phyloP scores from a whole-genome alignment of 1,140 invertebrate genomes.

The Galleria mellonella region DNA sequence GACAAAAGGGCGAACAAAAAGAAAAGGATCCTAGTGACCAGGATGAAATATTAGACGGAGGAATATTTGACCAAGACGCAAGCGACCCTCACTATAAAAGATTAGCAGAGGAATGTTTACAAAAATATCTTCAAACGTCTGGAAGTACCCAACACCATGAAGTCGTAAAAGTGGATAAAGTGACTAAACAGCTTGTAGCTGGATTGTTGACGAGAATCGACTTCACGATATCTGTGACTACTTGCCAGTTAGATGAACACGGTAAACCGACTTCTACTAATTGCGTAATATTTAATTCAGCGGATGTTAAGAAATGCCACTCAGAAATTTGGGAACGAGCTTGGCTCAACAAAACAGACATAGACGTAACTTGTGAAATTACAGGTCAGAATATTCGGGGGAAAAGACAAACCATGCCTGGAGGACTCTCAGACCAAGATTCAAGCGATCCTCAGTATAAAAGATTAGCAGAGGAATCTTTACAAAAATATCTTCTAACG shows the following conservation, averaged over 20 bases:
- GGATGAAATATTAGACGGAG: constrained; percentile 9
- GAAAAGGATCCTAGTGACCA: constrained; percentile 17
- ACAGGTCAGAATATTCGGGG: constrained; percentile 4
- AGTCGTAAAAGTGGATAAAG: constrained; percentile 13
- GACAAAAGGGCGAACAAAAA: constrained; percentile 1
- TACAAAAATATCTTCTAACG: constrained; percentile 22
- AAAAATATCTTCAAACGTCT: constrained; percentile 10
- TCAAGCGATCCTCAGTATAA: constrained; percentile 18
- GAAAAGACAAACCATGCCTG: constrained; percentile 8
- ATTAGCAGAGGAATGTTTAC: constrained; percentile 17
- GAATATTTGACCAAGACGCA: constrained; percentile 8
- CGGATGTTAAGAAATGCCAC: constrained; percentile 18
- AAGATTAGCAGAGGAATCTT: constrained; percentile 25
- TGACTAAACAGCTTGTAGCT: constrained; percentile 15
- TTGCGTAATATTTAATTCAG: no score
- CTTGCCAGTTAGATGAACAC: no score
- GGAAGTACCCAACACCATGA: constrained; percentile 1
- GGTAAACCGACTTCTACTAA: no score
- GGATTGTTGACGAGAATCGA: constrained; percentile 20
- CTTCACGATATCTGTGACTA: constrained; percentile 32
- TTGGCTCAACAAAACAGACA: constrained; percentile 21
- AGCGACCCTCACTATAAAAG: constrained; percentile 13
- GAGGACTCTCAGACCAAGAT: constrained; percentile 13
- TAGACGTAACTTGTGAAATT: constrained; percentile 17
- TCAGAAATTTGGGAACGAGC: constrained; percentile 26